phyloP scores from a whole-genome alignment of 2,113 vertebrate species.

The Odontesthes bonariensis region DNA sequence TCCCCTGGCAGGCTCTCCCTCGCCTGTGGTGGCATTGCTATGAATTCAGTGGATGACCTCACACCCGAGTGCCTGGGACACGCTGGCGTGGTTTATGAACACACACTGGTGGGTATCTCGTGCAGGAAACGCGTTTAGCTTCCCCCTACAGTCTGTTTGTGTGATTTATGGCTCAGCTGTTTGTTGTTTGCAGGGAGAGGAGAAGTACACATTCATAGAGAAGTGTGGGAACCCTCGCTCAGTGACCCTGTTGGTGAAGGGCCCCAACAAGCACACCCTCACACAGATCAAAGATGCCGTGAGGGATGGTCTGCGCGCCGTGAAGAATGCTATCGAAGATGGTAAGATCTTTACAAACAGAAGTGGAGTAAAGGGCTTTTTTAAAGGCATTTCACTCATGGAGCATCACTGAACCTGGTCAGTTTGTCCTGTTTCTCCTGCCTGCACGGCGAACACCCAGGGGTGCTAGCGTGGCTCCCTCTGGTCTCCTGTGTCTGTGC shows the following conservation, averaged over 20 bases:
- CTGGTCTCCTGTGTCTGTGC: conserved; percentile 66
- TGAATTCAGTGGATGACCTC: conserved; percentile 96
- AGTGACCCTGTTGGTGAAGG: conserved; percentile 93
- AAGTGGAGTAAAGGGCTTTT: too few species aligned
- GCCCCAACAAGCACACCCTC: conserved; percentile 96
- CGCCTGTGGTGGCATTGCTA: conserved; percentile 92
- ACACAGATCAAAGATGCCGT: conserved; percentile 97
- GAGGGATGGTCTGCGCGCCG: conserved; percentile 92
- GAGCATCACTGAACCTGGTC: too few species aligned
- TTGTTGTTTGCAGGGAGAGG: conserved; percentile 88
- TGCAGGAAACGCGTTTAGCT: too few species aligned
- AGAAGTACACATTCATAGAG: conserved; percentile 97
- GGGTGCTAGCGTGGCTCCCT: conserved; percentile 56
- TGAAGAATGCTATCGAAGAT: conserved; percentile 98
- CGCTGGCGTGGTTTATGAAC: conserved; percentile 93
- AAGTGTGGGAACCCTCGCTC: conserved; percentile 96
- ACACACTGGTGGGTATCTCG: conserved; percentile 88
- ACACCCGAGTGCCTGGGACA: conserved; percentile 91
- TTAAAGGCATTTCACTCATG: too few species aligned
- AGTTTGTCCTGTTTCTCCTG: too few species aligned
- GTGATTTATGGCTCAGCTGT: not conserved
- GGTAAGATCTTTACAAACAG: too few species aligned
- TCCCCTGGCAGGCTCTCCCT: conserved; percentile 93
- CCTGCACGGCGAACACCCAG: conserved; percentile 76
- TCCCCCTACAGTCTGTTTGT: not conserved